phyloP scores from a whole-genome alignment of 2,888 invertebrate species.

The Idaea straminata region DNA sequence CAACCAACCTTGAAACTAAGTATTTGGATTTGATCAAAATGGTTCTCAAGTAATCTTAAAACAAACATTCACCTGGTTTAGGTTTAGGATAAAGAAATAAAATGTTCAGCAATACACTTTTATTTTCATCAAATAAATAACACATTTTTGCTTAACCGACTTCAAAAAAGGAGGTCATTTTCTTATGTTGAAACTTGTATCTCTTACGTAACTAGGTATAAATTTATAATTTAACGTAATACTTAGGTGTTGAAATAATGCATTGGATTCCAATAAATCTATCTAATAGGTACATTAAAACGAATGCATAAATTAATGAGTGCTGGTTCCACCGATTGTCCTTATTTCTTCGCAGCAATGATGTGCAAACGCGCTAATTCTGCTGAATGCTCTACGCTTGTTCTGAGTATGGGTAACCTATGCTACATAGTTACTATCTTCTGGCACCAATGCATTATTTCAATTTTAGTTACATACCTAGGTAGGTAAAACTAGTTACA shows the following conservation, averaged over 20 bases:
- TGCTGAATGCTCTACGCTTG: not conserved
- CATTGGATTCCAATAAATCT: constrained; percentile 9
- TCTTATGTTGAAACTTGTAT: constrained; percentile 8
- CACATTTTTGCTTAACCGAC: constrained; percentile 36
- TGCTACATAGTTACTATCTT: not conserved
- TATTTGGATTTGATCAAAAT: too few species aligned
- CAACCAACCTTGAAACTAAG: too few species aligned
- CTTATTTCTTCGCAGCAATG: too few species aligned
- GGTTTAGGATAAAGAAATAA: not conserved
- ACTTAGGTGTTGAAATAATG: constrained; percentile 27
- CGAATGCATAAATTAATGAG: constrained; percentile 3
- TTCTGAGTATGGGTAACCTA: not conserved
- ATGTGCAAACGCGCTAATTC: not conserved
- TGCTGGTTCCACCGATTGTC: not conserved
- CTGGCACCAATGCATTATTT: constrained; percentile 6
- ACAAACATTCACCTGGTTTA: too few species aligned
- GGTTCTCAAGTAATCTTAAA: too few species aligned
- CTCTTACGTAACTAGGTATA: constrained; percentile 4
- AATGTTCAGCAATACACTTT: constrained; percentile 9
- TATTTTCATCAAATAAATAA: constrained; percentile 46
- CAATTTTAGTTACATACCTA: constrained; percentile 6
- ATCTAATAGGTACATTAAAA: not conserved
- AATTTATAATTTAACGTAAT: constrained; percentile 7
- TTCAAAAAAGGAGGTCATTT: constrained; percentile 8
- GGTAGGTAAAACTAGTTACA: not conserved